Conservation (phyloP, 2,113 vertebrate genomes). For the Acrocephalus kingi region DNA sequence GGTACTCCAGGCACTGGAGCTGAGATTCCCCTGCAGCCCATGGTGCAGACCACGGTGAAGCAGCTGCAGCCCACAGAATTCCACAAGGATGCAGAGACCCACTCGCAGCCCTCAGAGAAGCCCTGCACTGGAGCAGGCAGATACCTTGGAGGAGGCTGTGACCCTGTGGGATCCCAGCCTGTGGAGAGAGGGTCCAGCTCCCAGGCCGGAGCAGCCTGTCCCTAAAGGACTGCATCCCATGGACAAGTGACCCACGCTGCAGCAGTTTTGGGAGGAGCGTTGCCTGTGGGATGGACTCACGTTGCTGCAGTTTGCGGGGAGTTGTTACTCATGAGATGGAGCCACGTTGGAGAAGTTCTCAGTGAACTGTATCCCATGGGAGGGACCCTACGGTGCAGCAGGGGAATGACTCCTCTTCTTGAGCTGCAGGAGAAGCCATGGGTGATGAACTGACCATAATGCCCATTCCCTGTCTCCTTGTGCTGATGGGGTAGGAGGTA, state of each 20-base stretch:
- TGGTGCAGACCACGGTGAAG: neutral
- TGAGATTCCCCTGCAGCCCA: accelerated
- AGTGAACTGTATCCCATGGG: neutral
- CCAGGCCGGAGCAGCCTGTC: neutral
- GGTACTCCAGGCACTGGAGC: accelerated
- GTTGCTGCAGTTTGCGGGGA: accelerated
- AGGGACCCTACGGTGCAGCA: neutral
- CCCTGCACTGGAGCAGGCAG: too few relatives aligned
- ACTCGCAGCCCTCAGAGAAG: accelerated
- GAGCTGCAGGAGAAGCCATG: neutral
- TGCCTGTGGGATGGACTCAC: neutral
- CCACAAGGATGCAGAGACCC: neutral
- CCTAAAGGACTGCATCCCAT: neutral
- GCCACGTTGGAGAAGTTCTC: accelerated
- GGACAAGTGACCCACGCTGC: accelerated
- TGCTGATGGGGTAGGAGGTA: accelerated
- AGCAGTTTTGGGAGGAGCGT: neutral
- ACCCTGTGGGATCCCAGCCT: neutral
- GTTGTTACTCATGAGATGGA: neutral
- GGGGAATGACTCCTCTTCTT: neutral
- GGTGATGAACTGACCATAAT: neutral
- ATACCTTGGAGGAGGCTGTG: neutral
- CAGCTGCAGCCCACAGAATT: neutral
- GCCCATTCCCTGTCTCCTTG: neutral
- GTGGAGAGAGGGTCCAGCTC: neutral